phyloP scores from a whole-genome alignment of 2,797 vertebrate species.

The Okamejei kenojei region DNA sequence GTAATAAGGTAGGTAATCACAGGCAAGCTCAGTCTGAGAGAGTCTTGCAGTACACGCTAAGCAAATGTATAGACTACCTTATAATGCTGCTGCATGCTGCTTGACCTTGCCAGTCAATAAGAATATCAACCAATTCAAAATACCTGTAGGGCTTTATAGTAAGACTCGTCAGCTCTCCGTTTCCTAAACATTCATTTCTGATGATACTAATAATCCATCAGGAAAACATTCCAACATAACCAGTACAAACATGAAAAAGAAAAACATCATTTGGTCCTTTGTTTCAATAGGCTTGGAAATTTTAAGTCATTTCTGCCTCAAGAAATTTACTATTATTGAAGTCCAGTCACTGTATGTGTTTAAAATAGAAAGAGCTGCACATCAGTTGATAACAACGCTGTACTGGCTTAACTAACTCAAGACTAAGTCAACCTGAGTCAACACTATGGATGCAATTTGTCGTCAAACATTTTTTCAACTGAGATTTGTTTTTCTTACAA shows the following conservation, averaged over 20 bases:
- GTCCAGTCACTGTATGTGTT: conserved; percentile 1
- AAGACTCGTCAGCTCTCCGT: neutral
- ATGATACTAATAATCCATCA: neutral
- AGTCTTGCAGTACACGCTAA: too few species aligned
- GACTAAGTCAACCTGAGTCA: neutral
- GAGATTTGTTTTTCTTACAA: neutral
- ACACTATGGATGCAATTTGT: neutral
- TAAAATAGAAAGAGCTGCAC: conserved; percentile 4
- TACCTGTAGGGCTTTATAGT: neutral
- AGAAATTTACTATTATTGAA: conserved; percentile 26
- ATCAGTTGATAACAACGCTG: neutral
- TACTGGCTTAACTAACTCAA: neutral
- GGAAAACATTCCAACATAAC: neutral
- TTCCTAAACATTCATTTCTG: neutral
- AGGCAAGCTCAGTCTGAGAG: too few species aligned
- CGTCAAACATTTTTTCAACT: neutral
- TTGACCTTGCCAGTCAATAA: neutral
- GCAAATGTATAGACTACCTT: too few species aligned
- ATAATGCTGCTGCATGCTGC: too few species aligned
- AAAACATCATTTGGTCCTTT: neutral
- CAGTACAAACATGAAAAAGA: neutral
- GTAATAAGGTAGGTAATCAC: too few species aligned
- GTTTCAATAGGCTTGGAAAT: neutral
- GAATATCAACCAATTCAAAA: neutral
- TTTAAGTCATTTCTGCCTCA: neutral